Evolutionary conservation across 2,888 invertebrate genomes (phyloP).

Genomic region (Aphidoletes aphidimyza): DNA sequence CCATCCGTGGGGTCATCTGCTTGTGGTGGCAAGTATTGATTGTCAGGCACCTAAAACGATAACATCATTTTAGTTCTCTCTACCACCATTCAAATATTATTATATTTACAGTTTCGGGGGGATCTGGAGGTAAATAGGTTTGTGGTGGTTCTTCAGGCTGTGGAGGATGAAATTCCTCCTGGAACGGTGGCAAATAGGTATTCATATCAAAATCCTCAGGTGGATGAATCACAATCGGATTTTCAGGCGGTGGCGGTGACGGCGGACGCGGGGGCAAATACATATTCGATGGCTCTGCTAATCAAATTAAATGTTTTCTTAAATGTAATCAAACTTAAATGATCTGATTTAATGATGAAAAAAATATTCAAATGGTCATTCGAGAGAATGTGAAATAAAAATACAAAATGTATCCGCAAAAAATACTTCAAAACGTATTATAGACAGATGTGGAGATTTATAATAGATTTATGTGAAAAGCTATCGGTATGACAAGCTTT

Average conservation of each 20-base stretch:
- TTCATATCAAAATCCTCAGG: neutral
- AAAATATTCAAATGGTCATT: too few relatives aligned
- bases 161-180: conserved; percentile 1
- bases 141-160: neutral
- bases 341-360: too few relatives aligned
- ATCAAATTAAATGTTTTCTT: neutral
- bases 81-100: neutral
- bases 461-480: too few relatives aligned
- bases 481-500: too few relatives aligned
- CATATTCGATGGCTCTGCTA: conserved; percentile 30
- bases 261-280: conserved; percentile 56
- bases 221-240: neutral
- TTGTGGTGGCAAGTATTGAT: conserved; percentile 16
- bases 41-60: neutral
- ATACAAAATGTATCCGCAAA: too few relatives aligned
- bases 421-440: too few relatives aligned
- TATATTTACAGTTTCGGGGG: neutral
- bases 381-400: too few relatives aligned
- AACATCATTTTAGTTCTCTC: neutral
- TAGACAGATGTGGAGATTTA: too few relatives aligned
- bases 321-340: neutral
- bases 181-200: neutral
- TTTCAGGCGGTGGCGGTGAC: neutral
- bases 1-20: neutral
- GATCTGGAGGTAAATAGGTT: conserved; percentile 6